Conservation (phyloP, 2,888 invertebrate species). For the Nesidiocoris tenuis region DNA sequence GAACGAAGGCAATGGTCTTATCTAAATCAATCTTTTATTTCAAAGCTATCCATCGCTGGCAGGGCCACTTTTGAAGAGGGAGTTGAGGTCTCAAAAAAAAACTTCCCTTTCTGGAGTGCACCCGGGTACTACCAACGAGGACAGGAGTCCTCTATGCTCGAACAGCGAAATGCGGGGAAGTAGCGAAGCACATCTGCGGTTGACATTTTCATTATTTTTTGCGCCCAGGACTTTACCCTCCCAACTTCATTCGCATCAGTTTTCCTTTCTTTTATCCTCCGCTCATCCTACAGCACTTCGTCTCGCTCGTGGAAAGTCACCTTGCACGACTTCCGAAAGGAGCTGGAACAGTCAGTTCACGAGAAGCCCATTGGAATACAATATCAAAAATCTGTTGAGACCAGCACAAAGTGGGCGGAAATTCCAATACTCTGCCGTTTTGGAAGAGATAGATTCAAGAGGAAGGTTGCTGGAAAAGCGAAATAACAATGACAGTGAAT, state of each 20-base stretch:
- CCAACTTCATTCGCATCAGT: not conserved
- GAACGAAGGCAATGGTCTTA: constrained; percentile 15
- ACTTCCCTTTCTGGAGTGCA: not conserved
- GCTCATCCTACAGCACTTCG: not conserved
- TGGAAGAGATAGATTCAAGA: too few relatives aligned
- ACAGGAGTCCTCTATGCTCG: not conserved
- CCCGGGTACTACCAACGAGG: not conserved
- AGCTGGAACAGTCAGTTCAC: not conserved
- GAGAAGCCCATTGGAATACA: not conserved
- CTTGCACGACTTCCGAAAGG: not conserved
- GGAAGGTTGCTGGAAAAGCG: too few relatives aligned
- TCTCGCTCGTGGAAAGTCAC: not conserved
- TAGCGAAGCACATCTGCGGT: constrained; percentile 19
- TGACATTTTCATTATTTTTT: constrained; percentile 36
- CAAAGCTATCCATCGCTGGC: not conserved
- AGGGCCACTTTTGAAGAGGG: constrained; percentile 7
- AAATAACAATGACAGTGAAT: too few relatives aligned
- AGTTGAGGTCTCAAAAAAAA: constrained; percentile 27
- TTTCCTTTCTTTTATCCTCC: not conserved
- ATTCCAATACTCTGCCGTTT: too few relatives aligned
- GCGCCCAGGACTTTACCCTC: constrained; percentile 12
- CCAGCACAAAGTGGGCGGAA: not conserved
- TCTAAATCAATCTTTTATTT: constrained; percentile 32
- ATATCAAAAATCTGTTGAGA: not conserved
- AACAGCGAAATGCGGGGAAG: not conserved